Conservation (phyloP, 2,888 invertebrate genomes). For the Spodoptera picta region DNA sequence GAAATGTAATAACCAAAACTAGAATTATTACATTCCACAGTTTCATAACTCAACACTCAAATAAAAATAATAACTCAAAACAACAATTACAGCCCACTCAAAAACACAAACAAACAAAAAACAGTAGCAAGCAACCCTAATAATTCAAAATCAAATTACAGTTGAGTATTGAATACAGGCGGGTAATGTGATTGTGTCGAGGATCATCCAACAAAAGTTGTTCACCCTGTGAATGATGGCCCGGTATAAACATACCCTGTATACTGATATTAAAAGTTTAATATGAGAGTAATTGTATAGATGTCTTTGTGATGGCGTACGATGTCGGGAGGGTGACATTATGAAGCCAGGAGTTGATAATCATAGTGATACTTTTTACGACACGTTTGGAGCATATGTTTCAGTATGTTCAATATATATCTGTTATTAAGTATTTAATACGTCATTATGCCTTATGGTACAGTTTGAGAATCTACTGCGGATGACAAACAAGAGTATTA, state of each 20-base stretch:
- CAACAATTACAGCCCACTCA: not conserved
- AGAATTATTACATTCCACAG: too few relatives aligned
- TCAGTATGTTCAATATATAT: too few relatives aligned
- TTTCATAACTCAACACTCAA: too few relatives aligned
- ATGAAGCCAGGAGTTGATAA: conserved; percentile 7
- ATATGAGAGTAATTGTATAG: conserved; percentile 50
- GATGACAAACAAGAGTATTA: too few relatives aligned
- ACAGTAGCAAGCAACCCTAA: conserved; percentile 39
- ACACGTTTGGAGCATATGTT: conserved; percentile 5
- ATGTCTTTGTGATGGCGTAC: conserved; percentile 37
- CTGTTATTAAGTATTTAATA: too few relatives aligned
- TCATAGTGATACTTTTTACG: not conserved
- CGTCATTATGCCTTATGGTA: too few relatives aligned
- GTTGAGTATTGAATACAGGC: conserved; percentile 45
- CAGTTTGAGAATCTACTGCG: too few relatives aligned
- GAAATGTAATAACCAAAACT: too few relatives aligned
- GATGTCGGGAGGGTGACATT: conserved; percentile 15
- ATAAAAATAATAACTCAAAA: too few relatives aligned
- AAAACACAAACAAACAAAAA: not conserved
- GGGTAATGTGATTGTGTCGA: conserved; percentile 39
- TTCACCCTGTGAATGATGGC: conserved; percentile 28
- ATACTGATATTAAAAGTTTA: conserved; percentile 47
- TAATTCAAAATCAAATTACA: conserved; percentile 48
- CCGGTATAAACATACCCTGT: conserved; percentile 18
- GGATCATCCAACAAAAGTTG: conserved; percentile 26